Evolutionary conservation across 2,888 invertebrate species (phyloP).

Genomic region (Stenodema calcarata): DNA sequence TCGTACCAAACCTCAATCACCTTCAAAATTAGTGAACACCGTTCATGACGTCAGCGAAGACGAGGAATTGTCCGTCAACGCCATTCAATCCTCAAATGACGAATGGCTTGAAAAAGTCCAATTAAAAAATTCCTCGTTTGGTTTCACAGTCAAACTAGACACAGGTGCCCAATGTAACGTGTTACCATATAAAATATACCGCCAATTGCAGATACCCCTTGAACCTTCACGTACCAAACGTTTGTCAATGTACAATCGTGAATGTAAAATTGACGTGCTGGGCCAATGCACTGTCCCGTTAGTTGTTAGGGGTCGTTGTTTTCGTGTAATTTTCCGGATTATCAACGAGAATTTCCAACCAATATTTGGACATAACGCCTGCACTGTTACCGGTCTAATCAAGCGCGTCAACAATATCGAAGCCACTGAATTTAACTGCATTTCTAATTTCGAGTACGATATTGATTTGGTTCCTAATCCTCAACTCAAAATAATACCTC

Average conservation of each 20-base stretch:
- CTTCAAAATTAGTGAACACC: neutral
- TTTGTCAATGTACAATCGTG: neutral
- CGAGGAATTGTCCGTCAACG: neutral
- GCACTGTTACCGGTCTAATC: neutral
- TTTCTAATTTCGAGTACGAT: neutral
- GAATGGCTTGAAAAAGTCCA: neutral
- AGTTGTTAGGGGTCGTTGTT: neutral
- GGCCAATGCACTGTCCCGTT: neutral
- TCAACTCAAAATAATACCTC: neutral
- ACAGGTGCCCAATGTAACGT: neutral
- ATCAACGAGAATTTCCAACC: conserved; percentile 3
- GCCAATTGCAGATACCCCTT: neutral
- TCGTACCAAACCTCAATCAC: neutral
- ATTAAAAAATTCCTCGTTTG: neutral
- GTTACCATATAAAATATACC: neutral
- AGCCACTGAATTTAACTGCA: neutral
- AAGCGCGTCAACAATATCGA: neutral
- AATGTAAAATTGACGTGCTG: neutral
- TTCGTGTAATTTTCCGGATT: neutral
- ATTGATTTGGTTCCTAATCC: neutral
- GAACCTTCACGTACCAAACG: neutral
- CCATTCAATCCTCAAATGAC: neutral
- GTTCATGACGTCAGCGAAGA: neutral
- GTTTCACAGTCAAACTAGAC: neutral
- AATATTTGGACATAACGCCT: conserved; percentile 1